Conservation (phyloP, 2,113 vertebrate species). For the Tringa solitaria region DNA sequence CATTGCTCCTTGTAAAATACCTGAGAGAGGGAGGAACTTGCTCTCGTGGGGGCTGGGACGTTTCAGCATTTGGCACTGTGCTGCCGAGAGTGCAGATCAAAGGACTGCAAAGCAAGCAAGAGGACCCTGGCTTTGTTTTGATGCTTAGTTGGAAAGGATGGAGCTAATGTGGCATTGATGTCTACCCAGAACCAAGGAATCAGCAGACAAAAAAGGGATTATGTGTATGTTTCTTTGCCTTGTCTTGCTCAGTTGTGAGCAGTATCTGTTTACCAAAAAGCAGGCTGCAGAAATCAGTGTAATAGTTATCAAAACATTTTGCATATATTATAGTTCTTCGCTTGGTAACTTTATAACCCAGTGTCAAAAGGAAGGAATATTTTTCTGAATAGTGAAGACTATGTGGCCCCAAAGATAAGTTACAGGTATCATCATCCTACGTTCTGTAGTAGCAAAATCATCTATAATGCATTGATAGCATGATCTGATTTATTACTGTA, state of each 20-base stretch:
- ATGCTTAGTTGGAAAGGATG: background rate
- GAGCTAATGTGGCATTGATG: background rate
- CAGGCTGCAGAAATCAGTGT: background rate
- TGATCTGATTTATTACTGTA: background rate
- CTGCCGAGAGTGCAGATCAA: background rate
- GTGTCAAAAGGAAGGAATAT: background rate
- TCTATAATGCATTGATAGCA: background rate
- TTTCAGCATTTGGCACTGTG: background rate
- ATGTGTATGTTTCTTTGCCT: background rate
- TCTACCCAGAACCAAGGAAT: background rate
- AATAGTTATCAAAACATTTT: background rate
- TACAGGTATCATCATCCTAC: background rate
- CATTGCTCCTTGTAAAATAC: background rate
- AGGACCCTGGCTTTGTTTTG: background rate
- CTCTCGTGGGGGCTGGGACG: background rate
- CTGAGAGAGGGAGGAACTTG: background rate
- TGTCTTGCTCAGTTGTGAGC: background rate
- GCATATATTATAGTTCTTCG: background rate
- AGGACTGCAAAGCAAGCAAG: background rate
- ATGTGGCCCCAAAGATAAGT: background rate
- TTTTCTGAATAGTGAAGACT: background rate
- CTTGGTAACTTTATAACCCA: background rate
- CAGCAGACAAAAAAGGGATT: background rate
- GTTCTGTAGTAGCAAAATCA: background rate
- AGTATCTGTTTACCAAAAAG: background rate